Evolutionary conservation across 1,140 invertebrate genomes (phyloP).

Genomic region (Limonius californicus): DNA sequence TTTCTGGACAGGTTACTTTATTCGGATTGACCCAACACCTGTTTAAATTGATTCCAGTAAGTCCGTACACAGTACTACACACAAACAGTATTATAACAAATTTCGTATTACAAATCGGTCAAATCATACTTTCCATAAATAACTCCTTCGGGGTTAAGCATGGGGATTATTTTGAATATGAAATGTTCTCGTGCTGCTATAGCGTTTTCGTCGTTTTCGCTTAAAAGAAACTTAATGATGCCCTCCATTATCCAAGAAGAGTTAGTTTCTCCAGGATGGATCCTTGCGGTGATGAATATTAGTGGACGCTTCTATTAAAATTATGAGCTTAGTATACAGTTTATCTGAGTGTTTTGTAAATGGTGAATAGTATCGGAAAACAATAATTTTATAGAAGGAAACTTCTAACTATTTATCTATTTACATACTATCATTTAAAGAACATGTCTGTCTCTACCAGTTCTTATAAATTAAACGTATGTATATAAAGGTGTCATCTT

Average conservation of each 20-base stretch:
- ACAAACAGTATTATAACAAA: constrained; percentile 10
- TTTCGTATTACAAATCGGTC: neutral
- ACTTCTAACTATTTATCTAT: no score
- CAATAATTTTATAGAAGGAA: neutral
- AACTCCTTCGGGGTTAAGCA: constrained; percentile 95
- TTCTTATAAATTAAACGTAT: no score
- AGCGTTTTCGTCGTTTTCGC: constrained; percentile 48
- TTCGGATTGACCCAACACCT: constrained; percentile 29
- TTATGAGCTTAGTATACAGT: neutral
- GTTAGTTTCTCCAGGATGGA: constrained; percentile 88
- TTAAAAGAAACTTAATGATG: constrained; percentile 65
- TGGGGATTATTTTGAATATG: constrained; percentile 89
- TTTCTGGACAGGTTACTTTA: constrained; percentile 21
- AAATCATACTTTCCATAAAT: constrained; percentile 77
- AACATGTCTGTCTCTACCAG: no score
- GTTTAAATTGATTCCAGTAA: constrained; percentile 27
- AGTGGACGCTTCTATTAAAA: constrained; percentile 59
- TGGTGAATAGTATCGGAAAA: no score
- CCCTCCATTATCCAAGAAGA: constrained; percentile 88
- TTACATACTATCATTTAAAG: no score
- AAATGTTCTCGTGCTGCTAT: constrained; percentile 68
- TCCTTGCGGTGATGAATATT: constrained; percentile 73
- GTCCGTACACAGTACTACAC: constrained; percentile 19
- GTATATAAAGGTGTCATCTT: no score
- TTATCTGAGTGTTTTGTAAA: neutral